Conservation (phyloP, 2,113 vertebrate genomes). For the Embiotoca jacksoni region DNA sequence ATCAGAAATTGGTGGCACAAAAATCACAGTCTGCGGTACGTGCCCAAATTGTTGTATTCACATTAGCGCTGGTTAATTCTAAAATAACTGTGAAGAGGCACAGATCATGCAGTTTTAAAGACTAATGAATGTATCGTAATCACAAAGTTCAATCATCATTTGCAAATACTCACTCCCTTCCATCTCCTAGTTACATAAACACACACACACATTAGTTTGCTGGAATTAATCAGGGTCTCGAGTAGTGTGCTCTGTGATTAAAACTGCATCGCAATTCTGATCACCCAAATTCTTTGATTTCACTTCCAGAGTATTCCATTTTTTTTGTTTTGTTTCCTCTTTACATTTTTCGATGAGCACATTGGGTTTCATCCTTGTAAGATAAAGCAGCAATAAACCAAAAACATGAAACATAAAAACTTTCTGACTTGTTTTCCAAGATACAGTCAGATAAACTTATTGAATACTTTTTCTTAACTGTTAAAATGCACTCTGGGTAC, state of each 20-base stretch:
- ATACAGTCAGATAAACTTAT: not conserved
- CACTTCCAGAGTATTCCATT: not conserved
- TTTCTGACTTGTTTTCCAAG: not conserved
- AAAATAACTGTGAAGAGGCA: no score
- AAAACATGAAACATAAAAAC: not conserved
- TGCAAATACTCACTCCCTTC: not conserved
- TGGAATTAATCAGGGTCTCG: conserved; percentile 34
- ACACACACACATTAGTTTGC: not conserved
- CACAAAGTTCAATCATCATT: not conserved
- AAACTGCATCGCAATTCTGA: conserved; percentile 30
- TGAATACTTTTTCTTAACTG: not conserved
- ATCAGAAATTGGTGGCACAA: no score
- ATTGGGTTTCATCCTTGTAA: not conserved
- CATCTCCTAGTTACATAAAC: not conserved
- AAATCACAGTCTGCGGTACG: no score
- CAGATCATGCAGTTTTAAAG: no score
- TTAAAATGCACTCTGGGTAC: no score
- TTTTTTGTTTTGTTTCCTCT: not conserved
- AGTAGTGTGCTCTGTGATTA: conserved; percentile 22
- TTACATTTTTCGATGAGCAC: not conserved
- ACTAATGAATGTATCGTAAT: no score
- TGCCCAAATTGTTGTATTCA: no score
- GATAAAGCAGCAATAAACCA: not conserved
- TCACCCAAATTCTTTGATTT: conserved; percentile 1
- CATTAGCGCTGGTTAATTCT: no score